Conservation (phyloP, 2,888 invertebrate genomes). For the Tipula helvola region DNA sequence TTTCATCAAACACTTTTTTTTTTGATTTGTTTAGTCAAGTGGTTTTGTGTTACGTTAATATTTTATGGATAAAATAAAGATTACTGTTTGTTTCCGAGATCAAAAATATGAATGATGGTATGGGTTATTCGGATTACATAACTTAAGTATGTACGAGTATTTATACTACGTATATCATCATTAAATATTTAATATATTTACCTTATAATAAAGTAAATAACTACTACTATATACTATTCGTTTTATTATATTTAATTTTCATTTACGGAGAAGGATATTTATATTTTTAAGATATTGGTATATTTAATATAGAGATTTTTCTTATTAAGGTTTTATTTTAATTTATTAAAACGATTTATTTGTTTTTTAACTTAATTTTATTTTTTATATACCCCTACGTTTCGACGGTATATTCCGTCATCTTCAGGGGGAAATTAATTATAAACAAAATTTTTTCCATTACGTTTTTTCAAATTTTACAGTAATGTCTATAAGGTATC, state of each 20-base stretch:
- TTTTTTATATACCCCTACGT: too few species aligned
- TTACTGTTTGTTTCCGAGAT: neutral
- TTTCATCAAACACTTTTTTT: neutral
- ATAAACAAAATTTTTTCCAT: too few species aligned
- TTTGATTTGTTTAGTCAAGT: neutral
- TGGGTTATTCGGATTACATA: neutral
- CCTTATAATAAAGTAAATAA: neutral
- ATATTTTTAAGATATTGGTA: neutral
- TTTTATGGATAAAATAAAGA: neutral
- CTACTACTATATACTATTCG: neutral
- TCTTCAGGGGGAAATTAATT: too few species aligned
- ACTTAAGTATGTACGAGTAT: neutral
- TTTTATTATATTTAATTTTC: neutral
- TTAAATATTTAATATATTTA: neutral
- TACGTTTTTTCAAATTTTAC: too few species aligned
- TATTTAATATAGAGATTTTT: too few species aligned
- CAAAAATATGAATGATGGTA: neutral
- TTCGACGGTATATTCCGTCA: too few species aligned
- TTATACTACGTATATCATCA: neutral
- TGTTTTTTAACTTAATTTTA: too few species aligned
- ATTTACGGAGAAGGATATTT: neutral
- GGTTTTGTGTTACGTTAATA: neutral
- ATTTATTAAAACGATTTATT: too few species aligned
- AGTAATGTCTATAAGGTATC: too few species aligned
- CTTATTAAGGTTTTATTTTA: too few species aligned